Evolutionary conservation across 1,140 invertebrate genomes (phyloP).

Genomic region (Drosophila trapezifrons): DNA sequence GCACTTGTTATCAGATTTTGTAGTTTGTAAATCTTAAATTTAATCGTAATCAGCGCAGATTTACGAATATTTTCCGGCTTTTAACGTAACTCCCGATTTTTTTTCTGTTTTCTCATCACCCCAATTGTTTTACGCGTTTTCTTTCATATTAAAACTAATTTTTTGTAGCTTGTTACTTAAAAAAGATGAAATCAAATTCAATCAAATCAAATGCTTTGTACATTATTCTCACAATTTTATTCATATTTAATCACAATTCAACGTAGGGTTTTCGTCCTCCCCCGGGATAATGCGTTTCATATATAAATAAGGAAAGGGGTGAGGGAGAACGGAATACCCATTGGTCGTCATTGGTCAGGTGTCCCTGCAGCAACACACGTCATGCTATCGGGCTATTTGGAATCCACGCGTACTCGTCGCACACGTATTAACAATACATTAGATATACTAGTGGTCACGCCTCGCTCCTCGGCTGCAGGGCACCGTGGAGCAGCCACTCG

Average conservation of each 20-base stretch:
- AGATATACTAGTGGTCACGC: slow-evolving; percentile 22
- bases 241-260: slow-evolving; percentile 7
- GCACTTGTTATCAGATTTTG: not conserved
- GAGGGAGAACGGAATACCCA: not conserved
- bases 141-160: not conserved
- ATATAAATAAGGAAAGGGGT: not conserved
- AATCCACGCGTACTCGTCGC: slow-evolving; percentile 1
- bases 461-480: slow-evolving; percentile 32
- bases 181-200: not conserved
- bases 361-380: slow-evolving; percentile 12
- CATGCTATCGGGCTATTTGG: slow-evolving; percentile 1
- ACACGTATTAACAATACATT: slow-evolving; percentile 26
- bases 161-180: not conserved
- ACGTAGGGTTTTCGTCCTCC: not conserved
- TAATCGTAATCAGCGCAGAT: slow-evolving; percentile 8
- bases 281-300: not conserved
- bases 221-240: slow-evolving; percentile 14
- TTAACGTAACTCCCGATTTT: not conserved
- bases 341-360: slow-evolving; percentile 4
- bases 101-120: not conserved
- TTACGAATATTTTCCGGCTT: slow-evolving; percentile 8
- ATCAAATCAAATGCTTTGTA: not conserved
- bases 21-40: slow-evolving; percentile 12
- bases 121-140: not conserved
- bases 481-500: slow-evolving; percentile 53